Conservation (phyloP, 2,888 invertebrate genomes). For the Drosophila atripex region DNA sequence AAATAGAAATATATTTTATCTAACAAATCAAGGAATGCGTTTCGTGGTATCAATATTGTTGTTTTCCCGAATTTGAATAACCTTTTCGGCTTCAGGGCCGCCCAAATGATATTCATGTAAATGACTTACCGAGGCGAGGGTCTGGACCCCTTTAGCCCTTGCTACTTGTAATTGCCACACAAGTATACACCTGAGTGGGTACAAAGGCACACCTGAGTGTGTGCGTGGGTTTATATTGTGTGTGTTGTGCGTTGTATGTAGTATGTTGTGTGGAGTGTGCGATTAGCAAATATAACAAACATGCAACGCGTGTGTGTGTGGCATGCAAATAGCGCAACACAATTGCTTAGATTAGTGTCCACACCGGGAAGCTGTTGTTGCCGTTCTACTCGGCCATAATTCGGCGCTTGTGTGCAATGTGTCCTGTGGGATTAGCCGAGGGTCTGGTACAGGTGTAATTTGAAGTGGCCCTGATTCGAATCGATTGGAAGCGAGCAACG, state of each 20-base stretch:
- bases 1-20: no score
- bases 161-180: conserved; percentile 27
- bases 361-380: conserved; percentile 12
- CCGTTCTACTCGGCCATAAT: conserved; percentile 33
- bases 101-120: conserved; percentile 52
- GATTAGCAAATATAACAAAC: conserved; percentile 76
- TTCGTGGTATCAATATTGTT: not conserved
- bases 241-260: conserved; percentile 12
- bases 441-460: conserved; percentile 44
- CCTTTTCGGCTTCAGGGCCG: not conserved
- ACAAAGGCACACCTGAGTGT: conserved; percentile 24
- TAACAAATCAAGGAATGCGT: not conserved
- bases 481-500: conserved; percentile 27
- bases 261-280: conserved; percentile 33
- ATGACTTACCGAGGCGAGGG: conserved; percentile 38
- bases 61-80: conserved; percentile 3
- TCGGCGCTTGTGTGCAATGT: conserved; percentile 21
- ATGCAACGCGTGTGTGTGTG: conserved; percentile 26
- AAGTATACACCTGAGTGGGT: not conserved
- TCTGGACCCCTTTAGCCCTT: not conserved
- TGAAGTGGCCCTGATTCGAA: conserved; percentile 37
- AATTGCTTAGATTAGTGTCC: conserved; percentile 69
- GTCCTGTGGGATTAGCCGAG: conserved; percentile 40
- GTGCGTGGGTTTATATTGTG: conserved; percentile 38
- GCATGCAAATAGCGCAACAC: conserved; percentile 57